A percentile compares a stretch with the other conserved stretches of the same genome.
Conservation (phyloP, 2,888 invertebrate genomes). For the Cataglyphis altisquamis region DNA sequence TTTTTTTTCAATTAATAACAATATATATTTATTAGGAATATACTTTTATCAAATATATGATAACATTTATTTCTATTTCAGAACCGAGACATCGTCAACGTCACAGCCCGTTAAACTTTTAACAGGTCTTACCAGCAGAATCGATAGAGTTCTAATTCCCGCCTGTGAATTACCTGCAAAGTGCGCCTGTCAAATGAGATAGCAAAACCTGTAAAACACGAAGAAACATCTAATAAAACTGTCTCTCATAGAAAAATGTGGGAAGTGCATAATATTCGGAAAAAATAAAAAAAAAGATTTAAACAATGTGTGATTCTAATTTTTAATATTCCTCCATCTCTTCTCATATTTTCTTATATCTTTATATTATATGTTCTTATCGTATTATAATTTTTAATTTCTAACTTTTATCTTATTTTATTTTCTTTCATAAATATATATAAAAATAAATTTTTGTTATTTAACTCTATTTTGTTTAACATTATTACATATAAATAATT, state of each 20-base stretch:
- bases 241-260: background rate
- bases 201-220: background rate
- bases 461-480: background rate
- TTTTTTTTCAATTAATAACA: background rate
- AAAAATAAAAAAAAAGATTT: slow-evolving; percentile 21
- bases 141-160: slow-evolving; percentile 74
- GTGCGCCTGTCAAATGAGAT: slow-evolving; percentile 3
- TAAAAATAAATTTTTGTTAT: background rate
- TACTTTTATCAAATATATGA: background rate
- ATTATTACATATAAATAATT: background rate
- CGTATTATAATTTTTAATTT: background rate
- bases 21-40: background rate
- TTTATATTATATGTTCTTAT: background rate
- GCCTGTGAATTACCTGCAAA: slow-evolving; percentile 58
- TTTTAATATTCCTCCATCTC: background rate
- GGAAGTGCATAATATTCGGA: background rate
- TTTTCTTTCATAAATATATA: background rate
- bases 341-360: background rate
- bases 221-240: background rate
- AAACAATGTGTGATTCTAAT: background rate
- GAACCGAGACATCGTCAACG: background rate
- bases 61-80: slow-evolving; percentile 32
- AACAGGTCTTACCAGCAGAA: slow-evolving; percentile 64
- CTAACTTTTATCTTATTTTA: background rate
- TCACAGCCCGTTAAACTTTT: slow-evolving; percentile 43